Base-by-base conservation (phyloP, 1,140 invertebrate genomes). In the Drosophila sturtevanti region DNA sequence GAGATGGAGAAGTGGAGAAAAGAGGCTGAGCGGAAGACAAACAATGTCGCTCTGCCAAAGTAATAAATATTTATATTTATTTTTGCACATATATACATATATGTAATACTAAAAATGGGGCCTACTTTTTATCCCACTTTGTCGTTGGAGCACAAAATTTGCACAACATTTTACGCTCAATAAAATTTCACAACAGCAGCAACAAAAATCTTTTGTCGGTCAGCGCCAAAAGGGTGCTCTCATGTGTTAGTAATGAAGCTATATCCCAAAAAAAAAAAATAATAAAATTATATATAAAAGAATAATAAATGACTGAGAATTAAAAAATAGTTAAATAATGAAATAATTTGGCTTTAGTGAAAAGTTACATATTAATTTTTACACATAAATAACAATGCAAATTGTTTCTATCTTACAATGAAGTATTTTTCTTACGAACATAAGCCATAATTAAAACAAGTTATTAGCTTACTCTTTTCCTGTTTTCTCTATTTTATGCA, bases 11-110 rank as follows among this genome's bases (percentile, higher is more conserved):
- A 41, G 38, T 0, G n/a, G n/a, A 4, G 41, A 18, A 3, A 12
- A 14, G 14, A 48, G 16, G 16, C 41, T 48, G 41, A 48, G 16
- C 41, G 41, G 41, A 48, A 48, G 41, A 16, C 41, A 48, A 48
- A 63, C 69, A 62, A 55, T 76, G 60, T 63, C 68, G 72, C 67
- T 69, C 63, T 56, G 65, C 61, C 18, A 48, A 65, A 72, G 82
- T 80, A 77, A 84, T 87, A 87, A 87, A 87, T 87, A 87, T 87
- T 87, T 87, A 89, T 87, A 82, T 87, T 87, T 89, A 84, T 84
- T 87, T 87, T 74, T 69, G 79, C 82, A 69, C 73, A 85, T 51
- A 67, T 63, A 70, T 37, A 64, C 64, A 70, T n/a, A 48, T 18
- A 44, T 48, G 16, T 48, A 48, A 48, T 21, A 48, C 41, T 21